Conservation (phyloP, 2,888 invertebrate species). For the Nezara viridula region DNA sequence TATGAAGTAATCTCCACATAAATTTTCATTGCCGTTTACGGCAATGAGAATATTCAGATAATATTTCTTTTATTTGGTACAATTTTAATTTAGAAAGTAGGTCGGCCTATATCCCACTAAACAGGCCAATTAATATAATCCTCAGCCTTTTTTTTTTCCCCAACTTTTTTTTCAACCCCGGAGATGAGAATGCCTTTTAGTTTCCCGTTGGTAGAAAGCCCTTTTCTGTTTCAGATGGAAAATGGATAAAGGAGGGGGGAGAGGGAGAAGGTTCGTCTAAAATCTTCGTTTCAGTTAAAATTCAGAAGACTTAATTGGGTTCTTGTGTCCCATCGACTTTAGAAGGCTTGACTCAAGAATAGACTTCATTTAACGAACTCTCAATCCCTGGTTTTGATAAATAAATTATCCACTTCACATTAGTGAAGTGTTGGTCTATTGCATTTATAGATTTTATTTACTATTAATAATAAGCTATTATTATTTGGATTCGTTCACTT, state of each 20-base stretch:
- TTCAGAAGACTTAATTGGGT: constrained; percentile 38
- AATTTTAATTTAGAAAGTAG: neutral
- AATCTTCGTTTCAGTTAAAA: constrained; percentile 13
- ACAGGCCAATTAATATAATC: constrained; percentile 26
- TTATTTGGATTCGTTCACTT: too few relatives aligned
- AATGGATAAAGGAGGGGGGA: neutral
- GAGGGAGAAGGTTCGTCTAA: neutral
- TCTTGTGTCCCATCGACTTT: constrained; percentile 29
- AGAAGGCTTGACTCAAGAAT: neutral
- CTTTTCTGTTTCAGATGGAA: neutral
- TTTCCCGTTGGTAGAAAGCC: neutral
- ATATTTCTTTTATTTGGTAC: neutral
- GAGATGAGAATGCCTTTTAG: constrained; percentile 16
- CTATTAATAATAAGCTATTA: too few relatives aligned
- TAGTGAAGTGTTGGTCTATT: neutral
- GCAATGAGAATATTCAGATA: neutral
- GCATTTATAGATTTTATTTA: neutral
- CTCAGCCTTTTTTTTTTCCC: neutral
- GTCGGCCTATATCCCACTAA: neutral
- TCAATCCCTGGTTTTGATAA: neutral
- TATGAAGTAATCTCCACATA: too few relatives aligned
- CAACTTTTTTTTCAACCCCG: neutral
- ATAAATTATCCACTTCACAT: neutral
- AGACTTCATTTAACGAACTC: neutral
- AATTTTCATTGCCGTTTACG: too few relatives aligned